Base-by-base conservation (phyloP, 2,113 vertebrate genomes). In the Andinoacara biseriatus region DNA sequence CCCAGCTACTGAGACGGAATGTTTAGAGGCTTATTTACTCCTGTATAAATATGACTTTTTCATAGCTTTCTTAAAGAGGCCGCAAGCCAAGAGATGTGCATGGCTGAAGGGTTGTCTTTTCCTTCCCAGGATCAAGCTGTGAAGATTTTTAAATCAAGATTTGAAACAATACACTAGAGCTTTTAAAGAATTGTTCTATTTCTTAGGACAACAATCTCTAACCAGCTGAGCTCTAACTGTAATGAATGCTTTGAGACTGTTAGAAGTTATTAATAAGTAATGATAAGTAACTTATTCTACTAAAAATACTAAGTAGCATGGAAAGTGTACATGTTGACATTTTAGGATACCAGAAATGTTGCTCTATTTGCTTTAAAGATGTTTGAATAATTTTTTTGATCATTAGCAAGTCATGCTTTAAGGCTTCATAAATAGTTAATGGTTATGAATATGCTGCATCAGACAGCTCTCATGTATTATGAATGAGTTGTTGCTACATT, bases 21-120 rank as follows among this genome's bases (percentile, higher is more conserved):
- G 87, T 93, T 94, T 94, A 90, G 80, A 75, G 80, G 86, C 90
- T 93, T 93, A 93, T 94, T 93, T 92, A 90, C 88, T 91, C 84
- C 80, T 83, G 85, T 87, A 84, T 83, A 89, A 89, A 93, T 83
- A 57, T 31, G 24, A 58, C 77, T 84, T 90, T 87, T 89, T 83
- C 40, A 43, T 72, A 80, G 83, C 74, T 74, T 62, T 43, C 62
- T 88, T 88, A 83, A 83, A 86, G 58, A 80, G n/a, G 60, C 38
- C 29, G 54, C 58, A 11, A 43, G 24, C 22, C 58, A 58, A 86
- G 72, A 10, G 81, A 59, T 46, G 78, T n/a, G 20, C 58, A 11
- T 11, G n/a, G 43, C 59, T 22, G 58, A 74, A 58, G 62, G 46
- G 52, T 61, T 81, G 60, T 74, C 58, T 76, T 58, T 52, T 54